Evolutionary conservation across 2,888 invertebrate species (phyloP).

Genomic region (Sinelater perroti): DNA sequence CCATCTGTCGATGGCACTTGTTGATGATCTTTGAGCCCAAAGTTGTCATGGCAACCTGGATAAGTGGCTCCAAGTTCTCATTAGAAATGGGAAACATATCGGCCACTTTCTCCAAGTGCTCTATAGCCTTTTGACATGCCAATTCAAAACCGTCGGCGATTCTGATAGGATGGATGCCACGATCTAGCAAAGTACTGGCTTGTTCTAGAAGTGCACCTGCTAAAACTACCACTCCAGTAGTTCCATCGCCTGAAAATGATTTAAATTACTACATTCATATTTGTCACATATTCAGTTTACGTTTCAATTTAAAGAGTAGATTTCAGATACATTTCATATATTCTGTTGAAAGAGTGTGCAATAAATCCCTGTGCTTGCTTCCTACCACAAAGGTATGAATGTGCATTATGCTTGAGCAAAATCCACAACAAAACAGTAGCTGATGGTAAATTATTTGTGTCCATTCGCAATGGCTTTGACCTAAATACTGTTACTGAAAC

Average conservation of each 20-base stretch:
- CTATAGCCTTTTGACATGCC: constrained; percentile 88
- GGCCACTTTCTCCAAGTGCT: constrained; percentile 87
- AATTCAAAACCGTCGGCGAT: constrained; percentile 99
- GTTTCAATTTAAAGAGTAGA: too few relatives aligned
- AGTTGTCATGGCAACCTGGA: constrained; percentile 97
- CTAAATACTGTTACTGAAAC: too few relatives aligned
- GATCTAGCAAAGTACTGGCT: constrained; percentile 90
- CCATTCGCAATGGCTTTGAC: too few relatives aligned
- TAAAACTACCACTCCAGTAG: constrained; percentile 94
- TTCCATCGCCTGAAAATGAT: constrained; percentile 86
- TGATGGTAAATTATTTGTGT: too few relatives aligned
- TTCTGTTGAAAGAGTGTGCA: neutral
- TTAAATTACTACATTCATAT: neutral
- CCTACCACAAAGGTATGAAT: too few relatives aligned
- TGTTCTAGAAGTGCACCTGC: constrained; percentile 93
- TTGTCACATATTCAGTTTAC: too few relatives aligned
- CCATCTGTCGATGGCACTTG: constrained; percentile 96
- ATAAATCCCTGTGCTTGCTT: too few relatives aligned
- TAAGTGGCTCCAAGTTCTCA: constrained; percentile 84
- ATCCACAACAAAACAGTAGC: too few relatives aligned
- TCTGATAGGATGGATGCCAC: constrained; percentile 98
- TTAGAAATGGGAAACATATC: constrained; percentile 88
- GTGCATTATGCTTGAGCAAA: too few relatives aligned
- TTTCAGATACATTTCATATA: too few relatives aligned
- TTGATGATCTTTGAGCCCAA: constrained; percentile 98